Base-by-base conservation (phyloP, 2,797 vertebrate species). In the Acanthurus leucopareius region DNA sequence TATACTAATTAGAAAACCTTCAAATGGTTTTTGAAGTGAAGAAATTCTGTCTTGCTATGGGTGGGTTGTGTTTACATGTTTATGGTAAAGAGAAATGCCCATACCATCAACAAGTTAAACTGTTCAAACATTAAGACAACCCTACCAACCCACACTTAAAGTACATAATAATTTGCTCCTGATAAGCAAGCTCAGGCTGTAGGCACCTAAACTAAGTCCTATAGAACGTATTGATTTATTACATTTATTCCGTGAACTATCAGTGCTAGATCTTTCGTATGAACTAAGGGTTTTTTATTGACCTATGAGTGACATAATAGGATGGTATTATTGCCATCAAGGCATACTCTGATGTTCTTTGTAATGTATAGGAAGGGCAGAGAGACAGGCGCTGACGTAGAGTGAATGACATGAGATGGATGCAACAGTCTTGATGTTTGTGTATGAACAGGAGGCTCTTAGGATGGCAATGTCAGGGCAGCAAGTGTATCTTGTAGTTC, bases 1-100 rank as follows among this genome's bases (percentile, higher is more conserved):
- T 79, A 78, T 83, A 7, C 16, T 62, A 14, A 48, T 49, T 28
- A 11, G 38, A 59, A 44, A 20, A 38, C 20, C n/a, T n/a, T n/a
- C 4, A 20, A 42, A 25, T 25, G 25, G 25, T 2, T 25, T 25
- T 25, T 25, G 25, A 25, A 25, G 25, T 25, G 25, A 25, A 25
- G 25, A 25, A 25, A 3, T 25, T 25, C 25, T 25, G 25, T 25
- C 25, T 25, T 25, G 25, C 25, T 3, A 25, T 25, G 25, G 25
- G 25, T 25, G 25, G 25, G 25, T 25, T 25, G 25, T 25, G 25
- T 45, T 52, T 16, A 60, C 45, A 32, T 0, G 3, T 44, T 75
- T 0, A 19, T 45, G 1, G 10, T 38, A 10, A 59, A 25, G 25
- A 25, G 25, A 25, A 25, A 25, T 25, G 7, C 15, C 17, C 22